A percentile compares a stretch with the other conserved stretches of the same genome.
These are phyloP conservation scores for Aquatica leii DNA, from an alignment of 2,888 invertebrate genomes.

Conservation along the genomic window DNA sequence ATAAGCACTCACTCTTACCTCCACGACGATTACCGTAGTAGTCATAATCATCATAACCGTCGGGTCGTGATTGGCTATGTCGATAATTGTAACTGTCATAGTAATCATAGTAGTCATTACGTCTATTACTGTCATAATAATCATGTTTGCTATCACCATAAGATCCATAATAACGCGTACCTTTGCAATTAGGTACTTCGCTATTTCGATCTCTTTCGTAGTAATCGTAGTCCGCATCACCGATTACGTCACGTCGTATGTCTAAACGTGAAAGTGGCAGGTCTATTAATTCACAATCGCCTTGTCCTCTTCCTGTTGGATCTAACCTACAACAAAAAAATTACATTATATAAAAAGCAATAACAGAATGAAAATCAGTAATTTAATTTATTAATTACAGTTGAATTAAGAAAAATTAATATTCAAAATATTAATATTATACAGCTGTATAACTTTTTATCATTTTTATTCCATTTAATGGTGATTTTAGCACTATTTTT, in stretches of 20 bases:
- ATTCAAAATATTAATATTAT: too few relatives aligned
- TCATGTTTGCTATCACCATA: constrained; percentile 17
- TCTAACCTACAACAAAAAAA: constrained; percentile 66
- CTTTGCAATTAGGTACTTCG: constrained; percentile 66
- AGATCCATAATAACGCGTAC: constrained; percentile 23
- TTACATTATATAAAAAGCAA: too few relatives aligned
- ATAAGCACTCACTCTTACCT: constrained; percentile 38
- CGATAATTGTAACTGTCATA: constrained; percentile 16
- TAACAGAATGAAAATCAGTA: too few relatives aligned
- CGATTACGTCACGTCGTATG: constrained; percentile 68
- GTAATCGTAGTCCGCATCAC: constrained; percentile 79
- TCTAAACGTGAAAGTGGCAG: constrained; percentile 76
- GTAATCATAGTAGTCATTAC: constrained; percentile 31
- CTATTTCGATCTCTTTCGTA: constrained; percentile 81
- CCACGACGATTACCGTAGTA: constrained; percentile 29
- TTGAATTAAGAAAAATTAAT: too few relatives aligned
- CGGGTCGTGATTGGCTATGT: constrained; percentile 20
- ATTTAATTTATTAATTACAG: too few relatives aligned
- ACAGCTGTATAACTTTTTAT: too few relatives aligned
- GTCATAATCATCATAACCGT: constrained; percentile 16
- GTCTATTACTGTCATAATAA: constrained; percentile 21
- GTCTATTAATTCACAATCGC: constrained; percentile 80
- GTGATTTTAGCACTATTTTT: too few relatives aligned
- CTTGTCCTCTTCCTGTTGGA: constrained; percentile 73
- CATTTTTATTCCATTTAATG: too few relatives aligned